These are phyloP conservation scores for Salvelinus fontinalis DNA, from an alignment of 2,113 vertebrate species.

Conservation along the genomic window DNA sequence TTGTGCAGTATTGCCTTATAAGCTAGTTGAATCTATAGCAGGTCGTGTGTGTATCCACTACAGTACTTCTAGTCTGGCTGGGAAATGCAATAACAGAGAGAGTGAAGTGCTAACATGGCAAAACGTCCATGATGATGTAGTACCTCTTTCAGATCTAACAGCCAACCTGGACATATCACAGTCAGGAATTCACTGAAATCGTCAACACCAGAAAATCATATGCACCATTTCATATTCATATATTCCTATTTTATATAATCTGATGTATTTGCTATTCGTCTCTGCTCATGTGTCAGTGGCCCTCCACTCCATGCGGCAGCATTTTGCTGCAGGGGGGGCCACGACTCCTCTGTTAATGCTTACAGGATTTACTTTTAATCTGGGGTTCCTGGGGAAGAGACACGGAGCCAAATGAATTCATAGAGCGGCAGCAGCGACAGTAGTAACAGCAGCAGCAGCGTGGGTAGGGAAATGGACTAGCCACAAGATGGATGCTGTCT, in stretches of 20 bases:
- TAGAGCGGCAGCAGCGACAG: conserved; percentile 24
- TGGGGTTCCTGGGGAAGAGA: conserved; percentile 50
- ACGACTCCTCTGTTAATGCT: conserved; percentile 43
- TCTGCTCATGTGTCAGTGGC: conserved; percentile 18
- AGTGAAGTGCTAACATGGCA: not conserved
- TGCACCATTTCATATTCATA: conserved; percentile 21
- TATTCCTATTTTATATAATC: conserved; percentile 21
- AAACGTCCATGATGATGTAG: not conserved
- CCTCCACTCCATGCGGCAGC: conserved; percentile 30
- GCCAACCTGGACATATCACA: not conserved
- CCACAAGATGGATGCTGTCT: conserved; percentile 16
- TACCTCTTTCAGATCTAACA: conserved; percentile 16
- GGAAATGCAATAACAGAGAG: not conserved
- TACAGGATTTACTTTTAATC: conserved; percentile 69
- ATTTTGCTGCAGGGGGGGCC: conserved; percentile 28
- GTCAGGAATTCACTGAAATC: conserved; percentile 6
- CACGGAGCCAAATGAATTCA: conserved; percentile 42
- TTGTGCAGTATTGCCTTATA: not conserved
- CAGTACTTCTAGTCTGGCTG: not conserved
- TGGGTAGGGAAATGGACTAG: conserved; percentile 32
- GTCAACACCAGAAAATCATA: not conserved
- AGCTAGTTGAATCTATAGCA: not conserved
- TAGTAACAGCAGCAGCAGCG: not conserved
- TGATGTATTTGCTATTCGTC: not conserved
- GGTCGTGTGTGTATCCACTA: not conserved